These are phyloP conservation scores for Ophonus ardosiacus DNA, from an alignment of 2,888 invertebrate genomes.

Conservation along the genomic window DNA sequence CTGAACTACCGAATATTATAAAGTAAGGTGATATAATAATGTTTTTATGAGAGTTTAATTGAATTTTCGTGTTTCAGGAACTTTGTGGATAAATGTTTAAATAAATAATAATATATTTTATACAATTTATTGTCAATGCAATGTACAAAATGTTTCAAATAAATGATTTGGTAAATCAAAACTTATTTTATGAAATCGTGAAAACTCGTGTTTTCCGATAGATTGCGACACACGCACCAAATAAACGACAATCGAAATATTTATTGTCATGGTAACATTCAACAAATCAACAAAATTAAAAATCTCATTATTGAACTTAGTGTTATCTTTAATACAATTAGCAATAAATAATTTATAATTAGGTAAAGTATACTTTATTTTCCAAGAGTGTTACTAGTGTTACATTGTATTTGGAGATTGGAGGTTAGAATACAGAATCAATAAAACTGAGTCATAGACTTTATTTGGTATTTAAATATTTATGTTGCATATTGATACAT, in stretches of 20 bases:
- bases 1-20: constrained; percentile 83
- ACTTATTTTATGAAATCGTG: background rate
- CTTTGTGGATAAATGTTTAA: constrained; percentile 22
- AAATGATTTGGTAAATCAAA: background rate
- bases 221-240: background rate
- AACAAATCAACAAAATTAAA: background rate
- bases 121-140: background rate
- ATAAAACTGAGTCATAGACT: constrained; percentile 11
- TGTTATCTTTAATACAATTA: background rate
- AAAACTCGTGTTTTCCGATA: background rate
- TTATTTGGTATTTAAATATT: constrained; percentile 16
- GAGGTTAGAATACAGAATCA: constrained; percentile 22
- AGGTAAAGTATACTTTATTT: background rate
- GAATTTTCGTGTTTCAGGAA: constrained; percentile 21
- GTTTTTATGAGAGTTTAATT: background rate
- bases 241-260: background rate
- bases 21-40: constrained; percentile 75
- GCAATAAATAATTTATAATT: background rate
- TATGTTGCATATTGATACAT: background rate
- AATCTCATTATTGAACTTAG: background rate
- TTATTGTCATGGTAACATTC: background rate
- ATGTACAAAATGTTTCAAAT: background rate
- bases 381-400: background rate
- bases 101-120: background rate
- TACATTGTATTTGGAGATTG: constrained; percentile 1